Percentiles rank a stretch among this genome's conserved stretches.
phyloP scores from a whole-genome alignment of 1,140 invertebrate genomes.

The Hypsibius dujardini region DNA sequence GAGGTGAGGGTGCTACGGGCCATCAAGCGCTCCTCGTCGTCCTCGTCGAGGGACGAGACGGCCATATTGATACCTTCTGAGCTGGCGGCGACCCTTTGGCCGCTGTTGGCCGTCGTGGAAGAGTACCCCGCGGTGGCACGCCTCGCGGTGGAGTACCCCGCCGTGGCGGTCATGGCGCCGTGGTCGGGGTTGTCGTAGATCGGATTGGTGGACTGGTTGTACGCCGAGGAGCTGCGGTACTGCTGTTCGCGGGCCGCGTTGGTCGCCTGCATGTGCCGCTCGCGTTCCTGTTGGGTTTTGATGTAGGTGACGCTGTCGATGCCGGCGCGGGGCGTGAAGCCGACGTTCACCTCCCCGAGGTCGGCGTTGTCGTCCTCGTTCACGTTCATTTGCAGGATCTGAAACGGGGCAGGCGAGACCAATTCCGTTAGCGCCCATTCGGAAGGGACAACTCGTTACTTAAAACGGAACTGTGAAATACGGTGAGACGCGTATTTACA shows the following conservation, averaged over 20 bases:
- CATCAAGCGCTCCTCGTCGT: constrained; percentile 14
- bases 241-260: not conserved
- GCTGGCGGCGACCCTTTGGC: not conserved
- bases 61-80: not conserved
- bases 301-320: constrained; percentile 16
- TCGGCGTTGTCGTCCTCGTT: constrained; percentile 17
- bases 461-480: no score
- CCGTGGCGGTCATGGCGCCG: not conserved
- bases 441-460: no score
- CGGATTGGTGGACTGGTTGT: constrained; percentile 11
- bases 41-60: no score
- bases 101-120: not conserved
- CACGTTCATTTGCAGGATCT: constrained; percentile 17
- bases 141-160: not conserved
- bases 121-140: not conserved
- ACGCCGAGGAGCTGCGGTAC: not conserved
- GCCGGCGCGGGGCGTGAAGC: constrained; percentile 1
- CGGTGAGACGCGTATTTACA: not conserved
- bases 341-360: constrained; percentile 12
- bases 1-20: constrained; percentile 15
- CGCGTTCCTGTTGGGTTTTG: constrained; percentile 6
- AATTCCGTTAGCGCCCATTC: not conserved
- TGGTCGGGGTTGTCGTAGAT: constrained; percentile 16
- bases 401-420: not conserved
- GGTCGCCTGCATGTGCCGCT: not conserved